Evolutionary conservation across 2,113 vertebrate genomes (phyloP), one percentile per base, ranked within the genome.

Genomic region (Lanius collurio): DNA sequence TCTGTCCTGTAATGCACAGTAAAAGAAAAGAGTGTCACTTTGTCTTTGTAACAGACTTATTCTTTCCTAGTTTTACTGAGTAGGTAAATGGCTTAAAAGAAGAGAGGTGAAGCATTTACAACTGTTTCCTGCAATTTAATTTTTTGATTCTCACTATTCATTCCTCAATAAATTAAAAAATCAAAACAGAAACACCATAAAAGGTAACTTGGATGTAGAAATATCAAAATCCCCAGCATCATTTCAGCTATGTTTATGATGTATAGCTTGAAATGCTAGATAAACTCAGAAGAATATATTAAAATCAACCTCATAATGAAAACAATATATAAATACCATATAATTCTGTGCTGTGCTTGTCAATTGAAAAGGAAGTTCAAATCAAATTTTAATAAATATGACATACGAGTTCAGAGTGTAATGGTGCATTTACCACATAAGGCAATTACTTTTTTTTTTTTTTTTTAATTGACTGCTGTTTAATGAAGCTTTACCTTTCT

Each of bases 401-500:
- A 88, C 41, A 52, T 12, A 89, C 3, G 20, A 81, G 35, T 59
- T 94, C 62, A 65, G 33, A 94, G 52, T 33, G 69, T 69, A 91
- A 73, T n/a, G 70, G 50, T 83, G 80, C 73, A 81, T 89, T 80
- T 83, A 53, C 68, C 89, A 89, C 83, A 77, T 89, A 94, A 97
- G 90, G 94, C 42, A 91, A 92, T 86, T 33, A 56, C 13, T 13
- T 3, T 22, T 62, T 56, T 95, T 3, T 22, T 62, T 56, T 95
- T 92, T 60, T 80, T 96, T 94, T 86, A 94, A 95, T 39, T 94
- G 85, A 97, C 94, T 74, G 83, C 81, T 92, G 60, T 53, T 96
- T 97, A 97, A 97, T 88, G 94, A 98, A 96, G 89, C 94, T 96
- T 97, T 95, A 90, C 88, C 94, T 97, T 97, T 93, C 68, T 64